Evolutionary conservation across 1,140 invertebrate genomes (phyloP).

Genomic region (Trypoxylus dichotomus): DNA sequence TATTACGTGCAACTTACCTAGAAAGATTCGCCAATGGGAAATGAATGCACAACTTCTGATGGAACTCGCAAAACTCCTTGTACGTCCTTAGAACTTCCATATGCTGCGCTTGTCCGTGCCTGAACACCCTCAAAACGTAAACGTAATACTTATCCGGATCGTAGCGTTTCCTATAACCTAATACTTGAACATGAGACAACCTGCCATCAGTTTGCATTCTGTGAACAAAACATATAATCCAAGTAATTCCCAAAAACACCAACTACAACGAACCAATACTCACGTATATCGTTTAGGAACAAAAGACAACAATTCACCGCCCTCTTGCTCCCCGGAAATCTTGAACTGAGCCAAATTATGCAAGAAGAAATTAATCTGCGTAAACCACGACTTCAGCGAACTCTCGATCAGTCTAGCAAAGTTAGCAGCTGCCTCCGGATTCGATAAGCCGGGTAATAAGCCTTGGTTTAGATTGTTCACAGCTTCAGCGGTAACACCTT

Average conservation of each 20-base stretch:
- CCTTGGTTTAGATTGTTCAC: constrained; percentile 91
- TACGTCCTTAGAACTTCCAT: constrained; percentile 90
- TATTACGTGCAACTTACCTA: constrained; percentile 61
- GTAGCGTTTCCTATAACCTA: constrained; percentile 91
- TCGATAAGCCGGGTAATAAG: constrained; percentile 80
- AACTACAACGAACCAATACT: constrained; percentile 51
- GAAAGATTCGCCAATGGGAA: constrained; percentile 88
- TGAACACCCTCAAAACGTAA: constrained; percentile 85
- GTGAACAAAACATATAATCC: constrained; percentile 39
- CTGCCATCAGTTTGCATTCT: constrained; percentile 89
- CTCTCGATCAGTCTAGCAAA: constrained; percentile 92
- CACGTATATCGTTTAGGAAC: constrained; percentile 93
- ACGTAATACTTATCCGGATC: constrained; percentile 98
- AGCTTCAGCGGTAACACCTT: constrained; percentile 88
- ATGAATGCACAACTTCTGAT: constrained; percentile 89
- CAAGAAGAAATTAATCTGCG: constrained; percentile 96
- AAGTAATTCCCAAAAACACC: too few species aligned
- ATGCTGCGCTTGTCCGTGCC: constrained; percentile 82
- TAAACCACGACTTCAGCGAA: constrained; percentile 84
- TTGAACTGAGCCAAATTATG: constrained; percentile 95
- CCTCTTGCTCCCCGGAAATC: constrained; percentile 83
- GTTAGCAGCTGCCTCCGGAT: constrained; percentile 90
- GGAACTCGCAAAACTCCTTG: constrained; percentile 95
- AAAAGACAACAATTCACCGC: constrained; percentile 86
- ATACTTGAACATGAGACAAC: constrained; percentile 82